Base-by-base conservation (phyloP, 2,888 invertebrate species). In the Ischnura elegans region DNA sequence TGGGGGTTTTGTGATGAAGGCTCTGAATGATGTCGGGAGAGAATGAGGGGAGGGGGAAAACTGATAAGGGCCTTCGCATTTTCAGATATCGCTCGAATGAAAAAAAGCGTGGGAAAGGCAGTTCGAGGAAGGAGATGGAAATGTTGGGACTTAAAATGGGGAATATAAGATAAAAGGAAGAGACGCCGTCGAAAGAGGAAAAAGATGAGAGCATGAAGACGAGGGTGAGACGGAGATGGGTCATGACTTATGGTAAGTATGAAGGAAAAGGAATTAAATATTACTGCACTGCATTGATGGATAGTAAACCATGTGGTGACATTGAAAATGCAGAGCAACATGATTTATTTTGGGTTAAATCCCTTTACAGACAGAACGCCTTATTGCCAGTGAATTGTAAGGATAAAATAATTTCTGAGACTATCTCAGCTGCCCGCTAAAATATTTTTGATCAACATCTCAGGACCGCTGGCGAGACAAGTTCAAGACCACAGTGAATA, bases 31-130 rank as follows among this genome's bases (percentile, higher is more conserved):
- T 61, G 76, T 2, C 10, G n/a, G 13, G 2, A 36, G 76, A 76
- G 76, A 76, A 36, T 21, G 4, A 36, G 36, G n/a, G 76, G 29
- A 36, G 36, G n/a, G 76, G 29, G 10, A 76, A 36, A 36, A 76
- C 10, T 29, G 76, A 76, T 76, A 76, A 76, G 76, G 16, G 36
- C 76, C 76, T 76, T 76, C 29, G 76, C 76, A 76, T 76, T 76
- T 76, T 90, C 43, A 66, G 90, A 90, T 90, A 66, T 90, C n/a
- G 61, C 66, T 66, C 25, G 90, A n/a, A 43, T 61, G n/a, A 36
- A 66, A 90, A 61, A 90, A 43, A n/a, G n/a, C n/a, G n/a, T n/a
- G n/a, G n/a, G 45, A 90, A 66, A 43, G 36, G 36, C 29, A 13
- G 8, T 76, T 13, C 29, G 36, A 76, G 36, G 19, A 76, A 76